These are phyloP conservation scores for Drosophila subobscura DNA, from an alignment of 1,140 invertebrate genomes.

Conservation along the genomic window DNA sequence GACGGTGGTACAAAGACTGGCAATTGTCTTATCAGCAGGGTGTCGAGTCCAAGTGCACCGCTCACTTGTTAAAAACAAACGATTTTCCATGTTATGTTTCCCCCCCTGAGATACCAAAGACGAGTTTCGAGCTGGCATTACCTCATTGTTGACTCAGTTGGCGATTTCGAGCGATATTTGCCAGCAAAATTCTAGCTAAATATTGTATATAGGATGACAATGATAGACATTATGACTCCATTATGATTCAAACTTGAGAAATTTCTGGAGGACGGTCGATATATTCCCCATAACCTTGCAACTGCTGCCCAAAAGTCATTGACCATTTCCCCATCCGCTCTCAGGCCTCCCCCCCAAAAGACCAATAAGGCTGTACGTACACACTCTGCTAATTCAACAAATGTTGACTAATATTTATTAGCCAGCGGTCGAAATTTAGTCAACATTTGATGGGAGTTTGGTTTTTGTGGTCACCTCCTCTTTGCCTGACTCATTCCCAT, in stretches of 20 bases:
- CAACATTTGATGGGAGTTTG: constrained; percentile 1
- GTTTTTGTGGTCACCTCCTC: constrained; percentile 17
- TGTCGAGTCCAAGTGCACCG: constrained; percentile 59
- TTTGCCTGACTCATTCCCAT: constrained; percentile 42
- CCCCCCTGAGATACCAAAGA: constrained; percentile 3
- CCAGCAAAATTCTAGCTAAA: constrained; percentile 42
- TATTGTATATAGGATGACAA: constrained; percentile 20
- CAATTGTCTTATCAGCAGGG: constrained; percentile 61
- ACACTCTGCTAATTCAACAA: constrained; percentile 5
- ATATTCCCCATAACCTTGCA: constrained; percentile 29
- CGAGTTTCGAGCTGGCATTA: constrained; percentile 40
- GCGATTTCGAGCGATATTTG: constrained; percentile 41
- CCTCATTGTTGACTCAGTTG: constrained; percentile 75
- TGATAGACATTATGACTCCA: not conserved
- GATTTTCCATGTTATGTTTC: constrained; percentile 62
- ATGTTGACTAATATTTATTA: constrained; percentile 47
- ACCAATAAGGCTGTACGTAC: constrained; percentile 25
- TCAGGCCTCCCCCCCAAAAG: constrained; percentile 11
- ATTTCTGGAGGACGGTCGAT: constrained; percentile 4
- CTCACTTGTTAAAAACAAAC: constrained; percentile 71
- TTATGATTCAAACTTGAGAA: constrained; percentile 21
- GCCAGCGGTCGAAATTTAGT: constrained; percentile 34
- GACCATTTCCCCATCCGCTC: constrained; percentile 18
- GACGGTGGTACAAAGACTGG: constrained; percentile 40
- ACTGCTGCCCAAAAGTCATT: constrained; percentile 5